Percentiles rank a stretch among this genome's conserved stretches.
Evolutionary conservation across 2,113 vertebrate genomes (phyloP).

Genomic region (Pangasianodon hypophthalmus): DNA sequence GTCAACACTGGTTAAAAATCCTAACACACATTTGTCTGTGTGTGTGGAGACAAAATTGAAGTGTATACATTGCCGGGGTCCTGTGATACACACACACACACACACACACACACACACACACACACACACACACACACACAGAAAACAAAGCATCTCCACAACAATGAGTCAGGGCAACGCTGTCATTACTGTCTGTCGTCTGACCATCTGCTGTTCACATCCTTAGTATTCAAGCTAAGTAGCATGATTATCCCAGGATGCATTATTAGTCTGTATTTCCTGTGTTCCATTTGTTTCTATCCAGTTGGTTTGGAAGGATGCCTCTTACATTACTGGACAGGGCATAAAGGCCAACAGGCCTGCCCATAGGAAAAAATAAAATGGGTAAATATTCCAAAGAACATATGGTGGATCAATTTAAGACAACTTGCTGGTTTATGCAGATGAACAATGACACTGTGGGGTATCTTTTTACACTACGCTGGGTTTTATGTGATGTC

Average conservation of each 20-base stretch:
- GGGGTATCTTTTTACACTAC: neutral
- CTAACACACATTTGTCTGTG: neutral
- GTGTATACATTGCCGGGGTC: neutral
- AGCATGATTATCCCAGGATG: slow-evolving; percentile 20
- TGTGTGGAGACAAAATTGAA: neutral
- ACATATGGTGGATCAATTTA: neutral
- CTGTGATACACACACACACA: neutral
- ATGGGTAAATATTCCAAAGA: neutral
- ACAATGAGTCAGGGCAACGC: neutral
- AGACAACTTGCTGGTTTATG: neutral
- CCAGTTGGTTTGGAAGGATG: slow-evolving; percentile 17
- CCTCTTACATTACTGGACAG: slow-evolving; percentile 70
- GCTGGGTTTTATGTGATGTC: neutral
- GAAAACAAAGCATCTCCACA: neutral
- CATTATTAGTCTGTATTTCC: slow-evolving; percentile 26
- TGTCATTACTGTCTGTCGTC: slow-evolving; percentile 9
- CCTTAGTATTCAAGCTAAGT: slow-evolving; percentile 5
- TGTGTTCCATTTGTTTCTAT: slow-evolving; percentile 35
- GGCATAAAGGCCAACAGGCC: slow-evolving; percentile 54
- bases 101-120: neutral
- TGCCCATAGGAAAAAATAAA: neutral
- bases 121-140: neutral
- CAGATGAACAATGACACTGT: neutral
- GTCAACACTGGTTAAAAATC: neutral
- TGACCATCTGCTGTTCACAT: slow-evolving; percentile 35